phyloP scores from a whole-genome alignment of 1,140 invertebrate genomes.

The Pomacea maculata region DNA sequence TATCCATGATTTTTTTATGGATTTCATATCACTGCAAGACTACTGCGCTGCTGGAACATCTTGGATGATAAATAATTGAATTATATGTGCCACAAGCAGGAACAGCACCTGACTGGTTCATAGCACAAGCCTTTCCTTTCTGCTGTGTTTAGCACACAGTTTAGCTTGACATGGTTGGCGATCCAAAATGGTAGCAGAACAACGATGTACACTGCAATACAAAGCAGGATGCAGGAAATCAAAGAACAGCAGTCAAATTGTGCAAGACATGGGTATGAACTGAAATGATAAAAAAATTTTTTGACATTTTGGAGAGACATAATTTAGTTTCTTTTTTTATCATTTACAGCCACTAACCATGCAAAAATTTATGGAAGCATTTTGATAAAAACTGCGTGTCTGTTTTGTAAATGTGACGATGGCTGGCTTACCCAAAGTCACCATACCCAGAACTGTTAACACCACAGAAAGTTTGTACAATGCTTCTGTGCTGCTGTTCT shows the following conservation, averaged over 20 bases:
- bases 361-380: background rate
- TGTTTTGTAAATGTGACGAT: background rate
- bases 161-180: constrained; percentile 34
- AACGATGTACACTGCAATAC: constrained; percentile 48
- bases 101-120: constrained; percentile 57
- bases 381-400: no score
- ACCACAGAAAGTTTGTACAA: constrained; percentile 45
- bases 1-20: constrained; percentile 6
- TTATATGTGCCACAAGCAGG: constrained; percentile 58
- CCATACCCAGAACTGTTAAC: constrained; percentile 29
- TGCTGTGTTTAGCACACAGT: constrained; percentile 42
- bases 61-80: background rate
- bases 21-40: background rate
- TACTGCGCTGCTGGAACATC: no score
- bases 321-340: background rate
- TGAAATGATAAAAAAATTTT: no score
- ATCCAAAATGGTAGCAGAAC: constrained; percentile 56
- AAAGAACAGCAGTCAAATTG: background rate
- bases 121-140: constrained; percentile 50
- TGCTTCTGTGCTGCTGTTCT: constrained; percentile 39
- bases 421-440: constrained; percentile 35
- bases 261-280: background rate
- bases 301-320: background rate
- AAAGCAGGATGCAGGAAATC: constrained; percentile 13
- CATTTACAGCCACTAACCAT: background rate